phyloP scores from a whole-genome alignment of 2,113 vertebrate species.

The Coregonus clupeaformis region DNA sequence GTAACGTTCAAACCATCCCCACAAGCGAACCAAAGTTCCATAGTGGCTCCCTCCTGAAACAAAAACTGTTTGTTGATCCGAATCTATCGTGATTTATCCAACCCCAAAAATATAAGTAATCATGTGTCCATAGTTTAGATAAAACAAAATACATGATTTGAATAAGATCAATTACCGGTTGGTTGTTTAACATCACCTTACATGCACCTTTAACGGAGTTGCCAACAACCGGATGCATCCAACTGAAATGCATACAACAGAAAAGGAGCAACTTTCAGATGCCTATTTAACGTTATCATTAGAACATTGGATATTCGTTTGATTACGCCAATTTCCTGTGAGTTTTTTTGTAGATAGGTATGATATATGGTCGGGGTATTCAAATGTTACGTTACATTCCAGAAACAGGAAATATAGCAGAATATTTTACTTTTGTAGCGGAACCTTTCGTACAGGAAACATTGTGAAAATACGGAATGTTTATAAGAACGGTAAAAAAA shows the following conservation, averaged over 20 bases:
- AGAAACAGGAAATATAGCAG: not conserved
- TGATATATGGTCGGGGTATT: not conserved
- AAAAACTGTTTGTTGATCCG: not conserved
- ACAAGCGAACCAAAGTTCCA: slow-evolving; percentile 43
- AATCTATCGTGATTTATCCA: not conserved
- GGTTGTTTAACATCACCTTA: not conserved
- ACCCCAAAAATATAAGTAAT: not conserved
- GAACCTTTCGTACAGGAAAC: slow-evolving; percentile 49
- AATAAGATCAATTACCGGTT: not conserved
- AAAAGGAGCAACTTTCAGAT: not conserved
- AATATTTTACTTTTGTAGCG: slow-evolving; percentile 17
- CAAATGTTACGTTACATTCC: not conserved
- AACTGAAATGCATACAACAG: too few relatives aligned
- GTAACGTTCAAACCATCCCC: slow-evolving; percentile 67
- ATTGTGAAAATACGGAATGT: slow-evolving; percentile 63
- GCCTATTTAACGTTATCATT: not conserved
- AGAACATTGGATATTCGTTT: not conserved
- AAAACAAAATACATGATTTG: not conserved
- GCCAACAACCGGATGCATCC: too few relatives aligned
- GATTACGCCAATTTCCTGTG: not conserved
- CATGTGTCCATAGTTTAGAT: not conserved
- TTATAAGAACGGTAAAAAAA: slow-evolving; percentile 56
- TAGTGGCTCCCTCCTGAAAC: slow-evolving; percentile 21
- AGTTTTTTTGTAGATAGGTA: too few relatives aligned
- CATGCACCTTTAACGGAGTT: not conserved